Base-by-base conservation (phyloP, 2,888 invertebrate genomes). In the Brachycybe producta region DNA sequence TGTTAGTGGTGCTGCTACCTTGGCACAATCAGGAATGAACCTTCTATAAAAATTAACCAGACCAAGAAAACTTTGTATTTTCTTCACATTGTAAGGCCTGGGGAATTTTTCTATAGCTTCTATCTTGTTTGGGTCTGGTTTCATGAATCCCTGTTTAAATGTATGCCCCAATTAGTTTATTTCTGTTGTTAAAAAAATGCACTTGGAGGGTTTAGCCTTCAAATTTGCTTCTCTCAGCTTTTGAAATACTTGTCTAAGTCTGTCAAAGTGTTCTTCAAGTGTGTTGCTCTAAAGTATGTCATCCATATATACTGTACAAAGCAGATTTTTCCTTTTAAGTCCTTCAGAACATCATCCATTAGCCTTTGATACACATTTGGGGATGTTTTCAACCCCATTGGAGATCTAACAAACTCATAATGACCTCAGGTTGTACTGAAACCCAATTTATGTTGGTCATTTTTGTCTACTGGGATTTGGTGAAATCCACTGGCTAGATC, bases 271-370 rank as follows among this genome's bases (percentile, higher is more conserved):
- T 34, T 45, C 45, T 2, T 34, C 5, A 5, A 7, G 2, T 3
- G 2, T 3, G 1, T 45, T 45, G 13, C 13, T 13, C 13, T 32
- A 32, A 1, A 45, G 17, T 1, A 45, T 13, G 34, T 45, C 45
- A 45, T 45, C 45, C 5, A 45, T 45, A 15, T 26, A 45, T 1
- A n/a, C n/a, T n/a, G n/a, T n/a, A 17, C 45, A 2, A 21, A 32
- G 15, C 8, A 15, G 23, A 30, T 34, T 34, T 45, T 45, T 5
- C 45, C 45, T 5, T 34, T n/a, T 21, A 19, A 34, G n/a, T 42
- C 51, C n/a, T 46, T 30, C 7, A 63, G 45, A 2, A 61, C 55
- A 23, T 28, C 2, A n/a, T 52, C 44, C 39, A 49, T 51, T 23
- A 50, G 2, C 8, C 45, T 2, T 21, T 34, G 45, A 13, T 34